These are phyloP conservation scores for Leptinotarsa peninsularis DNA, from an alignment of 2,888 invertebrate genomes.

Conservation along the genomic window DNA sequence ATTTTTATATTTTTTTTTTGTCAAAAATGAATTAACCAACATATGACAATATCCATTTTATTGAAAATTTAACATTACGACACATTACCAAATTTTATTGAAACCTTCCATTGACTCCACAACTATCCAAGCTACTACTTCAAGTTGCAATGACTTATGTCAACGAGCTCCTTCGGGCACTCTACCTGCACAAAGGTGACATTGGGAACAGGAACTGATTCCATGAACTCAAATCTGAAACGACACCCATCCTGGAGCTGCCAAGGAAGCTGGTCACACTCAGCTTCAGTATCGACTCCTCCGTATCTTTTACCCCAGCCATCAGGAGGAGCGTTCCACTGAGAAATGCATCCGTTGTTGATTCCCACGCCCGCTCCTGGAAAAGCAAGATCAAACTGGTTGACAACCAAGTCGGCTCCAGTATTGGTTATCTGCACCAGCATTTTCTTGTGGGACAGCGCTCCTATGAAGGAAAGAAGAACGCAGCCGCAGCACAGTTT, in stretches of 20 bases:
- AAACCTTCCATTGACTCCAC: too few species aligned
- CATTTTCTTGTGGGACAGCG: conserved; percentile 6
- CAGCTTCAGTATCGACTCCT: conserved; percentile 41
- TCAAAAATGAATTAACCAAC: too few species aligned
- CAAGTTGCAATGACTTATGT: conserved; percentile 27
- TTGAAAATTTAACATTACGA: too few species aligned
- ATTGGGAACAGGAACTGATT: conserved; percentile 42
- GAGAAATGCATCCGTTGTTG: conserved; percentile 44
- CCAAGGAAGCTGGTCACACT: conserved; percentile 44
- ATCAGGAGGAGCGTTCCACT: conserved; percentile 44
- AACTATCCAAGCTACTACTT: not conserved
- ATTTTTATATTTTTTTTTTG: too few species aligned
- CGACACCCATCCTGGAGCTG: conserved; percentile 46
- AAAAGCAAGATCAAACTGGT: conserved; percentile 38
- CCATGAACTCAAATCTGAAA: conserved; percentile 46
- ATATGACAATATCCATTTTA: too few species aligned
- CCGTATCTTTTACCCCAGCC: conserved; percentile 51
- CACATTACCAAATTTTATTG: too few species aligned
- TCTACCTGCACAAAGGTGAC: conserved; percentile 42
- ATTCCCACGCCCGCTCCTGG: conserved; percentile 46
- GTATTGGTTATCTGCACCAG: conserved; percentile 32
- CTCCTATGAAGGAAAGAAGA: conserved; percentile 26
- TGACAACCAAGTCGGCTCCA: conserved; percentile 26
- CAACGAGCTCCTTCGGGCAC: conserved; percentile 43
- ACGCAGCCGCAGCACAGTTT: conserved; percentile 32